These are phyloP conservation scores for Sceloporus tristichus DNA, from an alignment of 2,113 vertebrate species.

Conservation along the genomic window DNA sequence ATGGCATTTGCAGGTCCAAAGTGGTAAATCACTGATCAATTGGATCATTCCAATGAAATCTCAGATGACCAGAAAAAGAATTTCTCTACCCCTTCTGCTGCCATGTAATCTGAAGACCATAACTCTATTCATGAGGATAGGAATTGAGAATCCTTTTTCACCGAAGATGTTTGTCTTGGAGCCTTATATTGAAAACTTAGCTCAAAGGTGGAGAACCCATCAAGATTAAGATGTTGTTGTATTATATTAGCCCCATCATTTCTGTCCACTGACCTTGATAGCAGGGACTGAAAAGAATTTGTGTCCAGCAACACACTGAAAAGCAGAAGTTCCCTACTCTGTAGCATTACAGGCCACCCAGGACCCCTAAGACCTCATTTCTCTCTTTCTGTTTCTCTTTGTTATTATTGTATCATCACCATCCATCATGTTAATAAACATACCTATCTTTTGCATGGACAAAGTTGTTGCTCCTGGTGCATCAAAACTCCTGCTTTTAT, in stretches of 20 bases:
- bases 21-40: neutral
- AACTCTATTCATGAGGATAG: neutral
- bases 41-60: neutral
- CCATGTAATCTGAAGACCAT: neutral
- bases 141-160: neutral
- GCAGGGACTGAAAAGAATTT: neutral
- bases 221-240: neutral
- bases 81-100: neutral
- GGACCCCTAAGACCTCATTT: neutral
- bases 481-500: neutral
- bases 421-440: neutral
- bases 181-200: neutral
- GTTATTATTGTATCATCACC: neutral
- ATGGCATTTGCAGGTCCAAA: neutral
- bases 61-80: neutral
- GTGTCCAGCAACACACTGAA: too few relatives aligned
- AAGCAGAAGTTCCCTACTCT: neutral
- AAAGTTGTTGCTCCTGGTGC: neutral
- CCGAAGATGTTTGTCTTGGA: neutral
- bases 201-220: neutral
- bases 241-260: neutral
- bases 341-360: too few relatives aligned
- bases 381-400: neutral
- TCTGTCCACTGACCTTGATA: neutral
- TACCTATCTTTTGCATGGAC: neutral